Conservation (phyloP, 2,797 vertebrate species). For the Remorina albescens region DNA sequence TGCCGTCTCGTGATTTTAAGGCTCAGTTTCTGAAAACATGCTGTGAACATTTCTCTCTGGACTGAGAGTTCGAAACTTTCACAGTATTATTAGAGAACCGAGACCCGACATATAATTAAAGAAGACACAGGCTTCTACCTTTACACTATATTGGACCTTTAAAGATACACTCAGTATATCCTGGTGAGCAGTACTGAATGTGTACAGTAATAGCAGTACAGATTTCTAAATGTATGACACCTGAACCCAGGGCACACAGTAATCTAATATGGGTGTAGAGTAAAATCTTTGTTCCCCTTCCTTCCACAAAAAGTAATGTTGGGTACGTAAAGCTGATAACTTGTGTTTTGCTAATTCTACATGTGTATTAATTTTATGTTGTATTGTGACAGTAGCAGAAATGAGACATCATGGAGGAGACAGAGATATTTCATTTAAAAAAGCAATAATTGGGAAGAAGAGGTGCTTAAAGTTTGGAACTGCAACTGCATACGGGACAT, state of each 20-base stretch:
- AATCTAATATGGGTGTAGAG: neutral
- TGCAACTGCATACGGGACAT: neutral
- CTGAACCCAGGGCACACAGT: neutral
- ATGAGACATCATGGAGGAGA: no score
- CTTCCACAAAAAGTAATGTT: neutral
- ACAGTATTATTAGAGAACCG: no score
- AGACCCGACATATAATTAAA: no score
- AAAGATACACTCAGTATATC: no score
- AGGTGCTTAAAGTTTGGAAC: neutral
- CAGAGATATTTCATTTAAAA: no score
- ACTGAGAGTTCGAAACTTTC: no score
- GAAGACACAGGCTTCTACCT: no score
- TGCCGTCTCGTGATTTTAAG: no score
- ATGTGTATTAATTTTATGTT: neutral
- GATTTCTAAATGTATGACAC: neutral
- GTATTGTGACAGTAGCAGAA: neutral
- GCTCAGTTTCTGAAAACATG: no score
- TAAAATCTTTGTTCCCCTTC: neutral
- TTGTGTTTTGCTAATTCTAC: neutral
- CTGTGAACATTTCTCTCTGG: no score
- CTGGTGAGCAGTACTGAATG: neutral
- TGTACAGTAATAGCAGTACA: neutral
- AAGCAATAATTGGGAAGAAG: neutral
- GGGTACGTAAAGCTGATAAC: neutral
- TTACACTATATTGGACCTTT: no score